These are phyloP conservation scores for Ptychoptera contaminata DNA, from an alignment of 2,888 invertebrate genomes.

Conservation along the genomic window DNA sequence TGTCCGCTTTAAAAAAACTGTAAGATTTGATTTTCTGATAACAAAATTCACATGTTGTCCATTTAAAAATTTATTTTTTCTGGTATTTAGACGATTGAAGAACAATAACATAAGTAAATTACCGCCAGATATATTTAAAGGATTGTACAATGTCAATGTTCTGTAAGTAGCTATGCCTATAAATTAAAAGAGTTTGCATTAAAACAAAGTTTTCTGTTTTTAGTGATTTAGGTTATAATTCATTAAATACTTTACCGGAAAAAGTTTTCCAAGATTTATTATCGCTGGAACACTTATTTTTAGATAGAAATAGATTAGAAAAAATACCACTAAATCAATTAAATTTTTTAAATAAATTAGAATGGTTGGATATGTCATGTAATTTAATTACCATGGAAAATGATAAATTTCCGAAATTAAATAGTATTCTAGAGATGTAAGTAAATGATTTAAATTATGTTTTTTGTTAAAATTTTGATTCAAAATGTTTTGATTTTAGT, in stretches of 20 bases:
- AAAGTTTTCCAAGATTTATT: constrained; percentile 31
- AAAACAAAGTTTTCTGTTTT: no score
- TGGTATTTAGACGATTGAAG: no score
- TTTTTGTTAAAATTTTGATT: no score
- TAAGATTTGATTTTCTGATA: no score
- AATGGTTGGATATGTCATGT: constrained; percentile 33
- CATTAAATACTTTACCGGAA: constrained; percentile 21
- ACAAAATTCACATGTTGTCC: no score
- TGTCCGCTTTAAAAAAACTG: constrained; percentile 3
- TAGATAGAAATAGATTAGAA: constrained; percentile 32
- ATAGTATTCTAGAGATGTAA: constrained; percentile 34
- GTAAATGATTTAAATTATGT: no score
- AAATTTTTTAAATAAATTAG: constrained; percentile 24
- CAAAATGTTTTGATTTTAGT: no score
- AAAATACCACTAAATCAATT: constrained; percentile 31
- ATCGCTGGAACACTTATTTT: constrained; percentile 31
- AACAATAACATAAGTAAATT: constrained; percentile 9
- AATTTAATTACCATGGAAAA: constrained; percentile 33
- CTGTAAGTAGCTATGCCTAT: no score
- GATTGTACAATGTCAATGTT: constrained; percentile 11
- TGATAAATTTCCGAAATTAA: constrained; percentile 32
- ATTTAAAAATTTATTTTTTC: no score
- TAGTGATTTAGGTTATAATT: constrained; percentile 20
- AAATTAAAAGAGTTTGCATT: no score
- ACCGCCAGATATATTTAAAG: constrained; percentile 21